Evolutionary conservation across 2,113 vertebrate genomes (phyloP).

Genomic region (Accipiter virgatus): DNA sequence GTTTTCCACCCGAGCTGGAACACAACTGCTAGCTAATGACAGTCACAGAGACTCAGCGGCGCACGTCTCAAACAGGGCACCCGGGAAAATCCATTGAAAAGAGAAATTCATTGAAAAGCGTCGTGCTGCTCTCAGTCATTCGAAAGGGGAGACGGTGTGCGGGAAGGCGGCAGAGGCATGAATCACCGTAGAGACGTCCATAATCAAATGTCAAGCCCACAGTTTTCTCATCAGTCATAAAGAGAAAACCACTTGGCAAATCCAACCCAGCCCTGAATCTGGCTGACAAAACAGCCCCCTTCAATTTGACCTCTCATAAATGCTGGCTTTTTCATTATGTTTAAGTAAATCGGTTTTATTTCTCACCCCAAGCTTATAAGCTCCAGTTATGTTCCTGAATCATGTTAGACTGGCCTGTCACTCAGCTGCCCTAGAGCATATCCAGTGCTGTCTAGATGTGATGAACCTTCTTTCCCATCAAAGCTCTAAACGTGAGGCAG

Average conservation of each 20-base stretch:
- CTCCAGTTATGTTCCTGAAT: not conserved
- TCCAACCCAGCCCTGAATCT: not conserved
- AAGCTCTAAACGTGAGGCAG: not conserved
- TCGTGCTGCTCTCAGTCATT: not conserved
- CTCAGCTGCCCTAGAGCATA: not conserved
- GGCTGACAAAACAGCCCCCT: not conserved
- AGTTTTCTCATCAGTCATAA: not conserved
- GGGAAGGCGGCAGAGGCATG: not conserved
- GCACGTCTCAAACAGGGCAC: not conserved
- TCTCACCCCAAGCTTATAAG: not conserved
- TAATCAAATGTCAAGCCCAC: not conserved
- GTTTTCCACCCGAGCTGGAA: not conserved
- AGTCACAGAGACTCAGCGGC: not conserved
- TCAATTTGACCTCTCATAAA: not conserved
- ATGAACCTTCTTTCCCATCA: not conserved
- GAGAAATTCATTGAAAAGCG: not conserved
- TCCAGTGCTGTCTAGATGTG: not conserved
- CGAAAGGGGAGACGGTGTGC: rapidly evolving
- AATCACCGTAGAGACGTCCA: not conserved
- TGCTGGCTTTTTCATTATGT: not conserved
- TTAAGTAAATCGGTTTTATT: not conserved
- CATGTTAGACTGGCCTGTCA: not conserved
- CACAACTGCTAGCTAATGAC: not conserved
- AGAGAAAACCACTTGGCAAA: not conserved
- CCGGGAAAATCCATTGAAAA: not conserved